Evolutionary conservation across 2,797 vertebrate species (phyloP), one percentile per base, ranked within the genome.

Genomic region (Enteromius mattozi): DNA sequence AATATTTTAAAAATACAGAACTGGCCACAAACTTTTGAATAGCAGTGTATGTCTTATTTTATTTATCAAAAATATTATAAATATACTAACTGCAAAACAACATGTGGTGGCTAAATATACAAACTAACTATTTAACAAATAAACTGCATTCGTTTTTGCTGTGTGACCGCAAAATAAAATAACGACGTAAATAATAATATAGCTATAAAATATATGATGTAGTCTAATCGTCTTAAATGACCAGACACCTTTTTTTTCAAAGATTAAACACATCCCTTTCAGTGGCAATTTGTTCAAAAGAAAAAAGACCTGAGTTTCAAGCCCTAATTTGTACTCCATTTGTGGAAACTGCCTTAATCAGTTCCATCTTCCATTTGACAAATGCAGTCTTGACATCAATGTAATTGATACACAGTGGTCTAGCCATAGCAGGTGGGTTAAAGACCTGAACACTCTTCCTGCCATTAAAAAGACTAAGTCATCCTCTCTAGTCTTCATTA

Each of bases 401-500:
- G 40, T 63, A 63, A 63, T 63, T 49, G 40, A 74, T 61, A 17
- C 68, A 40, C 17, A 37, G 79, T 33, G 69, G 21, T 59, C 37
- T 59, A 21, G n/a, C 51, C 37, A 47, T 71, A 71, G 24, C 17
- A 47, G 54, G 54, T 19, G 68, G 51, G 80, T 37, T 63, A 72
- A 82, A n/a, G 80, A 74, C 71, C 51, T 76, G 19, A 45, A 68
- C 21, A 40, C 19, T 72, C n/a, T 24, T 45, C 42, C 21, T 51
- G 71, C 19, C 45, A 82, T 40, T 65, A 71, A 40, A 65, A 45
- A 66, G 30, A n/a, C 21, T 51, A 30, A 71, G 79, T 59, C 27
- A 47, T 71, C 9, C 56, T 75, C 37, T 56, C 40, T 51, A 59
- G 27, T 35, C 24, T 78, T 74, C 65, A 85, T 27, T 82, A 82